Percentiles rank a stretch among this genome's conserved stretches.
phyloP scores from a whole-genome alignment of 2,113 vertebrate genomes.

The Dolichallabes microphthalmus region DNA sequence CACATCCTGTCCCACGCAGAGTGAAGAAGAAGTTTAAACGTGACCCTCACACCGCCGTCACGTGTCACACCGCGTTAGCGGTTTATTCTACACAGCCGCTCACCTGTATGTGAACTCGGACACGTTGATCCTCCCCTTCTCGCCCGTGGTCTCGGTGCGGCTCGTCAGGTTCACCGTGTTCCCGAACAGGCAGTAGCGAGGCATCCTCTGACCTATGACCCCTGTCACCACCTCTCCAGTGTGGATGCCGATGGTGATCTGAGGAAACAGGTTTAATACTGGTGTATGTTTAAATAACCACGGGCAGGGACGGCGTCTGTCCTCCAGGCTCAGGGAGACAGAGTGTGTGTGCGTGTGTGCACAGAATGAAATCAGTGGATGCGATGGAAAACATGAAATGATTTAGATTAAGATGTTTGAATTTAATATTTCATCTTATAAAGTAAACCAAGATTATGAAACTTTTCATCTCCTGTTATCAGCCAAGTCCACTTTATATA shows the following conservation, averaged over 20 bases:
- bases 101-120: slow-evolving; percentile 96
- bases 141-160: slow-evolving; percentile 96
- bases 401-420: too few relatives aligned
- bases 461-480: too few relatives aligned
- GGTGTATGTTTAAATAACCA: slow-evolving; percentile 65
- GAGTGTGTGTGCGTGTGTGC: background rate
- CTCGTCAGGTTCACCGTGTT: slow-evolving; percentile 98
- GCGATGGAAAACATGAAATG: too few relatives aligned
- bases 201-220: slow-evolving; percentile 98
- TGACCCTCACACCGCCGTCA: too few relatives aligned
- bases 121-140: slow-evolving; percentile 94
- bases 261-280: slow-evolving; percentile 54
- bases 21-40: too few relatives aligned
- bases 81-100: slow-evolving; percentile 20
- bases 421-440: too few relatives aligned
- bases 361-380: too few relatives aligned
- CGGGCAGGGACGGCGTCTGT: background rate
- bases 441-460: too few relatives aligned
- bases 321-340: too few relatives aligned
- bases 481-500: too few relatives aligned
- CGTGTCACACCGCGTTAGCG: too few relatives aligned
- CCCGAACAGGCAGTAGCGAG: slow-evolving; percentile 96
- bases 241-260: slow-evolving; percentile 98
- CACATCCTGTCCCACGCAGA: too few relatives aligned
- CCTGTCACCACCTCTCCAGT: slow-evolving; percentile 97